Evolutionary conservation across 2,113 vertebrate genomes (phyloP).

Genomic region (Brachionichthys hirsutus): DNA sequence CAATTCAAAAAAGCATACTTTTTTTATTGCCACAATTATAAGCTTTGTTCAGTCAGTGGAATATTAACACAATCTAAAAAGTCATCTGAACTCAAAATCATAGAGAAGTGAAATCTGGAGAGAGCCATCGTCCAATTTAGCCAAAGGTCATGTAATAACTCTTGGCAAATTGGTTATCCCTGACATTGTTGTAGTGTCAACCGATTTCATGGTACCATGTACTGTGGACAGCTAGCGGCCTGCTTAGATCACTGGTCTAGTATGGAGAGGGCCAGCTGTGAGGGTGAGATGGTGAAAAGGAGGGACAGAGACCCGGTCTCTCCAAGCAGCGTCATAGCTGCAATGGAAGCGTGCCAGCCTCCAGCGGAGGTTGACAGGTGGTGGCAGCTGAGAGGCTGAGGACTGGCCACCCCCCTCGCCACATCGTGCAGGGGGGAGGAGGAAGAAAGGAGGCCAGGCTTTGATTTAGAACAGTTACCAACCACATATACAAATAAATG

Average conservation of each 20-base stretch:
- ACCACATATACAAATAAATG: constrained; percentile 80
- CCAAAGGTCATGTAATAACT: too few species aligned
- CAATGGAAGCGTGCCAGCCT: constrained; percentile 62
- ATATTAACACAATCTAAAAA: too few species aligned
- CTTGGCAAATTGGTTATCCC: constrained; percentile 30
- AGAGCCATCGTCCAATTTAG: too few species aligned
- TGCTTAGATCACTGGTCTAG: constrained; percentile 55
- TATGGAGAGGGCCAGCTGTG: constrained; percentile 16
- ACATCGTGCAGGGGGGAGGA: constrained; percentile 24
- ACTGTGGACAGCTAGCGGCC: constrained; percentile 19
- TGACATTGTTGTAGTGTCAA: constrained; percentile 29
- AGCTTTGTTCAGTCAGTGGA: too few species aligned
- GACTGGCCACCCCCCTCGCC: constrained; percentile 47
- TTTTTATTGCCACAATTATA: too few species aligned
- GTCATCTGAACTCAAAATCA: too few species aligned
- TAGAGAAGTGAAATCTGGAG: too few species aligned
- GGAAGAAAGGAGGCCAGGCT: constrained; percentile 60
- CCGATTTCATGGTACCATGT: constrained; percentile 39
- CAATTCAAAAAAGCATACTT: too few species aligned
- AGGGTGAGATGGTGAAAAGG: constrained; percentile 10
- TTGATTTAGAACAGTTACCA: constrained; percentile 87
- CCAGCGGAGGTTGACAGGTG: constrained; percentile 69
- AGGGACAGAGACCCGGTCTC: constrained; percentile 51
- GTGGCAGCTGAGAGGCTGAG: constrained; percentile 74
- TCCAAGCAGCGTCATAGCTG: constrained; percentile 47